phyloP scores from a whole-genome alignment of 2,888 invertebrate species.

The Harmothoe impar region DNA sequence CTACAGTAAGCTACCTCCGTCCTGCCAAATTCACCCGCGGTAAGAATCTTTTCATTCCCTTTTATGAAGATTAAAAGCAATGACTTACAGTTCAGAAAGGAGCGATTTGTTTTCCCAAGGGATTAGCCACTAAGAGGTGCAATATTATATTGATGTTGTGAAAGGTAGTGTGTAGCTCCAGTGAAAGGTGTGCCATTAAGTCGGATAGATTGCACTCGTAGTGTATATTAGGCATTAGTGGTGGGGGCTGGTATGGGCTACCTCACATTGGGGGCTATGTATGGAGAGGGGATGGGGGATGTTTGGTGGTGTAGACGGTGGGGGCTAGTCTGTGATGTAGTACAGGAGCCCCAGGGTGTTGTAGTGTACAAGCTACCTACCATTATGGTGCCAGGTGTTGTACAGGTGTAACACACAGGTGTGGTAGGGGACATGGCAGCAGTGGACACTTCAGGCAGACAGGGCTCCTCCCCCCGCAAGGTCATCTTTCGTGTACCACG shows the following conservation, averaged over 20 bases:
- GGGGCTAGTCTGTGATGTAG: not conserved
- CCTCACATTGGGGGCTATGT: not conserved
- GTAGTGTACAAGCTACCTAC: not conserved
- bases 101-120: not conserved
- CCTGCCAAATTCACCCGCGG: conserved; percentile 18
- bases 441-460: not conserved
- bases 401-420: conserved; percentile 6
- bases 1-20: not conserved
- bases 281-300: not conserved
- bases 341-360: not conserved
- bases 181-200: conserved; percentile 49
- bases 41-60: conserved; percentile 49
- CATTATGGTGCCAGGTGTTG: not conserved
- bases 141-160: conserved; percentile 59
- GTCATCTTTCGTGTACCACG: conserved; percentile 27
- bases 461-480: conserved; percentile 7
- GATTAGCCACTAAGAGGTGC: conserved; percentile 53
- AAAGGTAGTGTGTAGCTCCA: conserved; percentile 10
- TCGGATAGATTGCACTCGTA: conserved; percentile 36
- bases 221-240: conserved; percentile 17
- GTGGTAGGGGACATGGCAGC: not conserved
- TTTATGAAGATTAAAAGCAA: conserved; percentile 16
- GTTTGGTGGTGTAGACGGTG: not conserved
- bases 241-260: not conserved
- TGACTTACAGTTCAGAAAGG: conserved; percentile 26